Evolutionary conservation across 2,888 invertebrate genomes (phyloP).

Genomic region (Labia minor): DNA sequence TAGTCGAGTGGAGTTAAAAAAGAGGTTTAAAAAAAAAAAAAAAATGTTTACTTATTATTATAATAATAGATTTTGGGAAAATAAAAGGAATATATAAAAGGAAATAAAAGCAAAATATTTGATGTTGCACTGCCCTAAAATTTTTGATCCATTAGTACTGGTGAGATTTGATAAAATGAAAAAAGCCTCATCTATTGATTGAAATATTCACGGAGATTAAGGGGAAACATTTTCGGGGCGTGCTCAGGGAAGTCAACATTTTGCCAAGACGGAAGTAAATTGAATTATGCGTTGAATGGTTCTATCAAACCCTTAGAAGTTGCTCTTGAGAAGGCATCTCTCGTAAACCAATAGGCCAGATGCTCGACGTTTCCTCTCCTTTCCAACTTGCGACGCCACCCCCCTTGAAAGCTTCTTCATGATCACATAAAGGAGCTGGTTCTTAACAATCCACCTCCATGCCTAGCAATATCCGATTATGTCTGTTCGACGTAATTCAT

Average conservation of each 20-base stretch:
- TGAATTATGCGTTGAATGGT: not conserved
- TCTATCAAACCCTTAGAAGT: not conserved
- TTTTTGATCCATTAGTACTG: too few species aligned
- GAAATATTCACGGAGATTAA: not conserved
- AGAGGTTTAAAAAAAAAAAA: too few species aligned
- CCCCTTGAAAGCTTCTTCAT: not conserved
- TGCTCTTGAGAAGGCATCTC: conserved; percentile 1
- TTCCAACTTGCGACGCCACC: not conserved
- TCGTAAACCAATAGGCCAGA: conserved; percentile 8
- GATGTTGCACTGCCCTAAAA: too few species aligned
- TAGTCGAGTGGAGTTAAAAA: too few species aligned
- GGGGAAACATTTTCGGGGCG: not conserved
- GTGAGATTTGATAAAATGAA: too few species aligned
- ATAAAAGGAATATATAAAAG: too few species aligned
- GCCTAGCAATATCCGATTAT: too few species aligned
- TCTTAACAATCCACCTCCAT: too few species aligned
- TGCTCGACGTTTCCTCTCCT: not conserved
- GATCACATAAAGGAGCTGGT: not conserved
- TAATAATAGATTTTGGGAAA: too few species aligned
- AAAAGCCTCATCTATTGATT: not conserved
- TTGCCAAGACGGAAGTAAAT: not conserved
- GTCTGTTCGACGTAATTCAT: too few species aligned
- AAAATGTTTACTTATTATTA: too few species aligned
- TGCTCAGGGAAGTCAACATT: not conserved
- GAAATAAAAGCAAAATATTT: too few species aligned